Conservation (phyloP, 1,140 invertebrate species). For the Lysiphlebus fabarum region DNA sequence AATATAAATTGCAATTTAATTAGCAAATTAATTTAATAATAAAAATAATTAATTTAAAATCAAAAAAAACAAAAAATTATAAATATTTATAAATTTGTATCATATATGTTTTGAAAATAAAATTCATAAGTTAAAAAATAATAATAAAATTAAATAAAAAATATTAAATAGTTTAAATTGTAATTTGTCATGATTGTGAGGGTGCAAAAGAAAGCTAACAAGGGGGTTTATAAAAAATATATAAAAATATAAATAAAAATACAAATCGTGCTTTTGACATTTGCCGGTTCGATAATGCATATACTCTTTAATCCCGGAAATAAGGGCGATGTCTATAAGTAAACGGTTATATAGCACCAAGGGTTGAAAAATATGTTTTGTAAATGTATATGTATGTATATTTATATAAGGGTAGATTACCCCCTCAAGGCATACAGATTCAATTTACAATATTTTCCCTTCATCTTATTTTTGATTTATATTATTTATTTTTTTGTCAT, state of each 20-base stretch:
- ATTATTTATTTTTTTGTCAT: background rate
- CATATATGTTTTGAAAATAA: too few species aligned
- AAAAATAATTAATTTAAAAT: too few species aligned
- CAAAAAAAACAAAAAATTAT: too few species aligned
- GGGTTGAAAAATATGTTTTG: background rate
- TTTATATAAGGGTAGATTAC: constrained; percentile 8
- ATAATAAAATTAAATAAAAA: too few species aligned
- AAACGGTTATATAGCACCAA: constrained; percentile 1
- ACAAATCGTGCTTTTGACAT: constrained; percentile 38
- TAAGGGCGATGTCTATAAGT: constrained; percentile 27
- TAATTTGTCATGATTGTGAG: too few species aligned
- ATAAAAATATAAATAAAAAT: constrained; percentile 3
- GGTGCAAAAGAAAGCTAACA: too few species aligned
- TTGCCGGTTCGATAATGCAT: constrained; percentile 35
- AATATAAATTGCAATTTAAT: too few species aligned
- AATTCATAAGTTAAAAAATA: too few species aligned
- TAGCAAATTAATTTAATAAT: too few species aligned
- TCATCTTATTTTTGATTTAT: background rate
- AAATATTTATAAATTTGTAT: too few species aligned
- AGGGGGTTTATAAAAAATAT: background rate
- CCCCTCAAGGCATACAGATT: background rate
- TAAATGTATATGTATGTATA: too few species aligned
- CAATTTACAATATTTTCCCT: background rate
- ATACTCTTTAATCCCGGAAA: constrained; percentile 37
- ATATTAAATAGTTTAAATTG: too few species aligned